Evolutionary conservation across 2,113 vertebrate genomes (phyloP).

Genomic region (Scophthalmus maximus): DNA sequence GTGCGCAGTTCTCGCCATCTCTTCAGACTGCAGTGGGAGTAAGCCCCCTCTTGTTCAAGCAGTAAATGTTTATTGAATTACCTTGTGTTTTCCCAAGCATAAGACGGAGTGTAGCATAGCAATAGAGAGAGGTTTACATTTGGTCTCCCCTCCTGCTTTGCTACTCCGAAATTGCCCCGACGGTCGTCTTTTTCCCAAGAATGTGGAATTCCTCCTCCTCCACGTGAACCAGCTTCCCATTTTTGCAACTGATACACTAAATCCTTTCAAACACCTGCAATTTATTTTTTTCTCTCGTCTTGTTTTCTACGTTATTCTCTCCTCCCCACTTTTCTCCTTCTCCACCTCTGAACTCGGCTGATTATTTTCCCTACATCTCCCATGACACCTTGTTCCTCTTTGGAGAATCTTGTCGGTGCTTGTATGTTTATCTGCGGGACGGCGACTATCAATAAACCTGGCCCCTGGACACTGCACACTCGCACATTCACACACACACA

Average conservation of each 20-base stretch:
- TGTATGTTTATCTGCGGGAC: slow-evolving; percentile 74
- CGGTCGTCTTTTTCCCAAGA: slow-evolving; percentile 72
- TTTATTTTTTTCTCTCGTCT: slow-evolving; percentile 75
- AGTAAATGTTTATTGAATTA: slow-evolving; percentile 74
- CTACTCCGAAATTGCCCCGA: slow-evolving; percentile 55
- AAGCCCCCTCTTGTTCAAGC: slow-evolving; percentile 50
- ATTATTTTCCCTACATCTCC: slow-evolving; percentile 74
- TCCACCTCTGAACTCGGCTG: slow-evolving; percentile 59
- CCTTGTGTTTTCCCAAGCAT: slow-evolving; percentile 63
- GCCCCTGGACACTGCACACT: slow-evolving; percentile 19
- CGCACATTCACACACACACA: slow-evolving; percentile 20
- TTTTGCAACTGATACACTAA: slow-evolving; percentile 75
- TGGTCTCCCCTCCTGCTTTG: slow-evolving; percentile 53
- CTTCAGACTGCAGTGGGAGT: slow-evolving; percentile 22
- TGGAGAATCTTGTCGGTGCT: slow-evolving; percentile 68
- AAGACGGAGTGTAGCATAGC: slow-evolving; percentile 61
- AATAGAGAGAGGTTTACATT: slow-evolving; percentile 67
- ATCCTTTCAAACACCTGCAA: slow-evolving; percentile 81
- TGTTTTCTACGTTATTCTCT: slow-evolving; percentile 63
- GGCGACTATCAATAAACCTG: slow-evolving; percentile 71
- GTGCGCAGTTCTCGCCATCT: slow-evolving; percentile 12
- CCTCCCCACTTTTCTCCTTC: slow-evolving; percentile 37
- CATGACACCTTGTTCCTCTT: slow-evolving; percentile 75
- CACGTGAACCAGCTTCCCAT: slow-evolving; percentile 58
- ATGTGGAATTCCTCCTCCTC: slow-evolving; percentile 70